phyloP scores from a whole-genome alignment of 2,797 vertebrate genomes.

The Sciaenops ocellatus region DNA sequence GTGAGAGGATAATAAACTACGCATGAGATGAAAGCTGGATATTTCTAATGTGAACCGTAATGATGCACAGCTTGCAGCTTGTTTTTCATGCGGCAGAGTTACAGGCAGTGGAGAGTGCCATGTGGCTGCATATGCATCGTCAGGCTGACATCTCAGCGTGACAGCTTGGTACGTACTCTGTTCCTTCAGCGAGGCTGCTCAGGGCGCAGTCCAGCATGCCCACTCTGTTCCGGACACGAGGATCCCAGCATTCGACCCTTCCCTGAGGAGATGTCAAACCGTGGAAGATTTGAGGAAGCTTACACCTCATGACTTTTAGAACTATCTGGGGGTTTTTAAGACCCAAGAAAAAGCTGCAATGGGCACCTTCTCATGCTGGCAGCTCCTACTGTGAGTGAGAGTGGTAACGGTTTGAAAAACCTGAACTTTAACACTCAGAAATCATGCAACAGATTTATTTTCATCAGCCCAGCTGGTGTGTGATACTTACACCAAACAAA shows the following conservation, averaged over 20 bases:
- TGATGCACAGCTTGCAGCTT: slow-evolving; percentile 28
- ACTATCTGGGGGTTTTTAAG: background rate
- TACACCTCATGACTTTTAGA: background rate
- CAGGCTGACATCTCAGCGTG: slow-evolving; percentile 4
- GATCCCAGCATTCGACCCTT: slow-evolving; percentile 98
- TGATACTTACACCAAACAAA: slow-evolving; percentile 13
- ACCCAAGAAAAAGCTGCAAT: background rate
- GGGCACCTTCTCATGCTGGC: background rate
- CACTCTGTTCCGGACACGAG: slow-evolving; percentile 90
- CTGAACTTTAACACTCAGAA: slow-evolving; percentile 40
- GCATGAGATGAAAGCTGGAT: background rate
- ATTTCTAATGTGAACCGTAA: background rate
- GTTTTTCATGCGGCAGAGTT: slow-evolving; percentile 16
- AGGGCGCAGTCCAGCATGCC: slow-evolving; percentile 94
- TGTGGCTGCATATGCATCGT: slow-evolving; percentile 26
- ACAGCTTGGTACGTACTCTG: slow-evolving; percentile 88
- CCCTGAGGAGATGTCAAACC: slow-evolving; percentile 82
- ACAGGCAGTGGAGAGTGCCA: slow-evolving; percentile 3
- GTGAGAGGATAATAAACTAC: background rate
- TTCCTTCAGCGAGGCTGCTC: slow-evolving; percentile 90
- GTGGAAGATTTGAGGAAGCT: background rate
- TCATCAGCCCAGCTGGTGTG: slow-evolving; percentile 34
- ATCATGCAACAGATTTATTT: slow-evolving; percentile 27
- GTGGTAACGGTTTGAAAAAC: background rate
- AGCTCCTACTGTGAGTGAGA: slow-evolving; percentile 18